A percentile compares a stretch with the other conserved stretches of the same genome.
Evolutionary conservation across 2,113 vertebrate genomes (phyloP).

Genomic region (Chauna torquata): DNA sequence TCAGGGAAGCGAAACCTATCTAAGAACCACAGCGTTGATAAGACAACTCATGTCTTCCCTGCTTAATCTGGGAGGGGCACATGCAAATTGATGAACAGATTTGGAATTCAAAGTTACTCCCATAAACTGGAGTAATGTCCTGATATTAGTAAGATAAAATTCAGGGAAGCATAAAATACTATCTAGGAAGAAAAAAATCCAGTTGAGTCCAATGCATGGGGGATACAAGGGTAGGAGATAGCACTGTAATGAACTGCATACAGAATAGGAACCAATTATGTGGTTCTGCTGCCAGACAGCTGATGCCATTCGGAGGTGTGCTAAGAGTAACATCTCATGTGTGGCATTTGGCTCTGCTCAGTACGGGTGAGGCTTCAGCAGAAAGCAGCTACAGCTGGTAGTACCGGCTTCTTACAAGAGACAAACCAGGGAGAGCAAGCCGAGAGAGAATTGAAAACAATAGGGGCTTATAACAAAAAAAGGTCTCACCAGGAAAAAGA

Average conservation of each 20-base stretch:
- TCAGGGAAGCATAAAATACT: neutral
- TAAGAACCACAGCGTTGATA: neutral
- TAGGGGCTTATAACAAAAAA: neutral
- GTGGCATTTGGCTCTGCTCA: neutral
- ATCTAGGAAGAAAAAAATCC: neutral
- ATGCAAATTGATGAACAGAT: neutral
- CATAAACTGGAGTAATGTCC: neutral
- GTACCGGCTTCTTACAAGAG: neutral
- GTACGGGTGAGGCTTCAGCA: neutral
- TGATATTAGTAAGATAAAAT: neutral
- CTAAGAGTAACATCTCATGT: neutral
- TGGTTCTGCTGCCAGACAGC: neutral
- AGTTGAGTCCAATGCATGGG: neutral
- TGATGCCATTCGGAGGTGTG: neutral
- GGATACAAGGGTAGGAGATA: neutral
- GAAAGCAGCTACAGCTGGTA: neutral
- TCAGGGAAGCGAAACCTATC: neutral
- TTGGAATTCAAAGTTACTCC: neutral
- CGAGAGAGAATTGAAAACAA: neutral
- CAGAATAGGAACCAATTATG: accelerated
- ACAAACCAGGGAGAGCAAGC: neutral
- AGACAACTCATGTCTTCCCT: neutral
- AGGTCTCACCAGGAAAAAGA: neutral
- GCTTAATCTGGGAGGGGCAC: neutral
- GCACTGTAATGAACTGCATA: neutral